These are phyloP conservation scores for Choloepus hoffmanni DNA, from an alignment of 2,113 vertebrate species.

Conservation along the genomic window DNA sequence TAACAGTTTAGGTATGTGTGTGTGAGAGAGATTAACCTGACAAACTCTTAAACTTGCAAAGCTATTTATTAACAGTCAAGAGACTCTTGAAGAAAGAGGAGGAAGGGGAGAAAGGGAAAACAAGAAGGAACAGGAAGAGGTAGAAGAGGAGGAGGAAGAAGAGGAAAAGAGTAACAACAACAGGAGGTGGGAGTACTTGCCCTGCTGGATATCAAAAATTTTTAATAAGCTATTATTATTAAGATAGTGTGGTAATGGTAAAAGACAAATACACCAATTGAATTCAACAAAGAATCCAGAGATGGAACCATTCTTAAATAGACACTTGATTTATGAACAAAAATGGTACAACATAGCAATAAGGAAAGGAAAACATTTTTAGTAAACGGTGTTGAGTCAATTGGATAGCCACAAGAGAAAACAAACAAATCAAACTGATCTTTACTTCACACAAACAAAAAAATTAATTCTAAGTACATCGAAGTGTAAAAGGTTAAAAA, in stretches of 20 bases:
- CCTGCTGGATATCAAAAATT: background rate
- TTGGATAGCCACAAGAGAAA: background rate
- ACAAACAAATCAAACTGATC: background rate
- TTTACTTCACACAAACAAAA: background rate
- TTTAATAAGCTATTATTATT: slow-evolving; percentile 11
- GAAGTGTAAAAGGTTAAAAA: background rate
- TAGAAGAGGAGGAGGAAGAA: background rate
- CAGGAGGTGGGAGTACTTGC: background rate
- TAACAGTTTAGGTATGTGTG: background rate
- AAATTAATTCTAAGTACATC: slow-evolving; percentile 35
- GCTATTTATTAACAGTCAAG: background rate
- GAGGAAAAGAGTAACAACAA: background rate
- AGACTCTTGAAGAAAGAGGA: background rate
- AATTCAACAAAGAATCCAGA: slow-evolving; percentile 33
- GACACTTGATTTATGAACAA: background rate
- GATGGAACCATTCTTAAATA: background rate
- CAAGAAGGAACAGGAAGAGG: background rate
- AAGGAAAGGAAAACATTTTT: slow-evolving; percentile 21
- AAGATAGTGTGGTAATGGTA: background rate
- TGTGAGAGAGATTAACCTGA: background rate
- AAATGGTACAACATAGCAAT: background rate
- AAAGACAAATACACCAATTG: background rate
- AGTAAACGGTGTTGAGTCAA: background rate
- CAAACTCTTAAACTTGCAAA: slow-evolving; percentile 31
- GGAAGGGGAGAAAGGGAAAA: background rate